phyloP scores from a whole-genome alignment of 2,797 vertebrate species.

The Chaunax sp. region DNA sequence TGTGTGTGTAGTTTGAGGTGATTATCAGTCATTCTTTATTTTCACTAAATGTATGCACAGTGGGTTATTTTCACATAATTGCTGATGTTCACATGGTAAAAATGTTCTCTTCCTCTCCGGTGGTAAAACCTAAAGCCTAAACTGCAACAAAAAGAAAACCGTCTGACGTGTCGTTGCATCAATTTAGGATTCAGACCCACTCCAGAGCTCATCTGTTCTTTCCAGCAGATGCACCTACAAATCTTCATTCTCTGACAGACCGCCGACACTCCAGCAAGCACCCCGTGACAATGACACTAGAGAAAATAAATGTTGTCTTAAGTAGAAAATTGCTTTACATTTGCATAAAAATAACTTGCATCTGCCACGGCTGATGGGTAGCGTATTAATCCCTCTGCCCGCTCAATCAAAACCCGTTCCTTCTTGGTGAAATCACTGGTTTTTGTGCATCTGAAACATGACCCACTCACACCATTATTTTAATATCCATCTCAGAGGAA shows the following conservation, averaged over 20 bases:
- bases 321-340: conserved; percentile 79
- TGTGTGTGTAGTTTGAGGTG: not conserved
- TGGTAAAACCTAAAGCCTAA: too few relatives aligned
- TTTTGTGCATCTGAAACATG: conserved; percentile 60
- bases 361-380: conserved; percentile 76
- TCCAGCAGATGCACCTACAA: conserved; percentile 79
- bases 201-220: conserved; percentile 67
- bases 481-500: conserved; percentile 77
- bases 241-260: conserved; percentile 72
- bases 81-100: too few relatives aligned
- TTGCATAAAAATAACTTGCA: conserved; percentile 85
- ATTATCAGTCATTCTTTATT: not conserved
- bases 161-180: conserved; percentile 36
- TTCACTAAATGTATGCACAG: not conserved
- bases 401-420: conserved; percentile 71
- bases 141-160: conserved; percentile 2
- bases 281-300: conserved; percentile 75
- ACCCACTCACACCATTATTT: conserved; percentile 76
- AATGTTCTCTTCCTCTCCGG: too few relatives aligned
- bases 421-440: conserved; percentile 58
- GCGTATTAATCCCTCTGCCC: conserved; percentile 75
- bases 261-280: conserved; percentile 46
- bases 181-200: conserved; percentile 47
- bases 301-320: conserved; percentile 81
- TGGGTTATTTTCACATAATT: not conserved